These are phyloP conservation scores for Fratercula arctica DNA, from an alignment of 2,797 vertebrate species.

Conservation along the genomic window DNA sequence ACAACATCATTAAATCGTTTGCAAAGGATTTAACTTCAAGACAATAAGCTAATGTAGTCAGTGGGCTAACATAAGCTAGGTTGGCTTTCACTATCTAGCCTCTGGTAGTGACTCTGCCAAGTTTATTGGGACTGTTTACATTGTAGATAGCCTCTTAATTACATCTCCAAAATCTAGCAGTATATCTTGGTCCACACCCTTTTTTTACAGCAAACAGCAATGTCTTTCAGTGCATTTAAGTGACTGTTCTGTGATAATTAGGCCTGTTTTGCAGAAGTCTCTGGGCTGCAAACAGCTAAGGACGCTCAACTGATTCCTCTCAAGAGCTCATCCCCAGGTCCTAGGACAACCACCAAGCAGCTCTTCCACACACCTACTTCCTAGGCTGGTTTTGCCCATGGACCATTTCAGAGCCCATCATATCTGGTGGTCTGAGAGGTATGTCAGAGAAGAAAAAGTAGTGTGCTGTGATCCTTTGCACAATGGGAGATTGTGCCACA, in stretches of 20 bases:
- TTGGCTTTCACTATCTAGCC: neutral
- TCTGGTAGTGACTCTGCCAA: neutral
- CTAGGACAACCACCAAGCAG: neutral
- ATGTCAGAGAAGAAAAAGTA: neutral
- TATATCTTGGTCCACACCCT: neutral
- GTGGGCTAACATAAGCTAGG: neutral
- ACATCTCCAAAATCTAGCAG: neutral
- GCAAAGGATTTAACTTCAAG: slow-evolving; percentile 8
- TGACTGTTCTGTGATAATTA: neutral
- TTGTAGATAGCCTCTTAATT: slow-evolving; percentile 16
- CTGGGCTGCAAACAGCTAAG: neutral
- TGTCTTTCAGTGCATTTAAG: neutral
- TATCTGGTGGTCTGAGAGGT: neutral
- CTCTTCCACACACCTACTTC: neutral
- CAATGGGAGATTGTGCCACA: neutral
- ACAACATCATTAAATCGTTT: neutral
- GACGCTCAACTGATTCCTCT: neutral
- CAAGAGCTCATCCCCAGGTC: neutral
- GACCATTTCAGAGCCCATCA: neutral
- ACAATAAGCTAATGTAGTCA: slow-evolving; percentile 3
- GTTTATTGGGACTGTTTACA: slow-evolving; percentile 3
- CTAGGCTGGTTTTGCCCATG: neutral
- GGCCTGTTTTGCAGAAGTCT: neutral
- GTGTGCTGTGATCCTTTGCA: neutral
- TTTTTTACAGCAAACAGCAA: slow-evolving; percentile 7